Base-by-base conservation (phyloP, 1,140 invertebrate genomes). In the Drosophila subpulchrella region DNA sequence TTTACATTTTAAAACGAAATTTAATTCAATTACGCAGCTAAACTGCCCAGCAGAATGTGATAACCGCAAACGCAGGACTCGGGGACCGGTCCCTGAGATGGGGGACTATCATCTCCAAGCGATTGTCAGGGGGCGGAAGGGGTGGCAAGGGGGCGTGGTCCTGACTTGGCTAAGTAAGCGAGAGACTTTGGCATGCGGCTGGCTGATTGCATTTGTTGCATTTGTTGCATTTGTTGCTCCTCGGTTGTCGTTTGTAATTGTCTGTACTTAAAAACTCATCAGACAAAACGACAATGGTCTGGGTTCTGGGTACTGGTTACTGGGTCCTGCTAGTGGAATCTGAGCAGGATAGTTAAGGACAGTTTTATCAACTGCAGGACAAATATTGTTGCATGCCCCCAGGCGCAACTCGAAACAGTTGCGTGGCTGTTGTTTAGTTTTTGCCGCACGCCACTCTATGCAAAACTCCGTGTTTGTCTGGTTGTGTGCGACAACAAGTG, bases 201-300 rank as follows among this genome's bases (percentile, higher is more conserved):
- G 44, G 46, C 74, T 74, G 72, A 75, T 75, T 75, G 73, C 73
- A 53, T 75, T 60, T 68, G 77, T 75, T 75, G 73, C 73, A 53
- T 75, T 60, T 68, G 77, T 75, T 75, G 72, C 72, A 75, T 75
- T 60, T 68, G 78, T 61, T 74, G 67, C 59, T 56, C 42, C 32
- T 63, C 58, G 70, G 63, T 77, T 85, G 82, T 75, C 71, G 56
- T 74, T 89, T 84, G 84, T 89, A 84, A 88, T 84, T 88, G 84
- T 84, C 78, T 61, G 84, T 89, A 89, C 80, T 88, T 88, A 88
- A 88, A 88, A 88, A 89, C 84, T 88, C 84, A 88, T 88, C 84
- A 88, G 83, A 88, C 84, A 80, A 38, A 89, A 83, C 84, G 84
- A 89, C 84, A 86, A 82, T 88, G 36, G 58, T 46, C 38, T 63